Evolutionary conservation across 1,140 invertebrate genomes (phyloP).

Genomic region (Diorhabda carinulata): DNA sequence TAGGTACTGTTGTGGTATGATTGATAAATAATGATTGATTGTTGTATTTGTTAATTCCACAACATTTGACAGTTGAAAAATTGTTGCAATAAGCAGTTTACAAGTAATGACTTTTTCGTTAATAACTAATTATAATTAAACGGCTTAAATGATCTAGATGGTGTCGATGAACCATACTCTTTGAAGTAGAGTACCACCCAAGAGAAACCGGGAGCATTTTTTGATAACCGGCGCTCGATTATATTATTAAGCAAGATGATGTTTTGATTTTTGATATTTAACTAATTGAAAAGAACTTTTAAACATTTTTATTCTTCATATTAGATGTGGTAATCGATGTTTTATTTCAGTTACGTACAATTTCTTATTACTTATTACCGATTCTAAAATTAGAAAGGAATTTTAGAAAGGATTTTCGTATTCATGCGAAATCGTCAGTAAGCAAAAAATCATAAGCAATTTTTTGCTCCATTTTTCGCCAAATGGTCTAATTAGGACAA

Average conservation of each 20-base stretch:
- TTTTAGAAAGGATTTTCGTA: too few species aligned
- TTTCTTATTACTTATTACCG: too few species aligned
- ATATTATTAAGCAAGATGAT: background rate
- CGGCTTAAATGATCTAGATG: constrained; percentile 10
- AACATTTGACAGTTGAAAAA: constrained; percentile 16
- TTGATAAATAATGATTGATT: constrained; percentile 19
- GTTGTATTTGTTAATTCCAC: constrained; percentile 13
- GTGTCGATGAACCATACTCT: constrained; percentile 13
- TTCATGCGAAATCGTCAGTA: too few species aligned
- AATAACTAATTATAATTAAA: constrained; percentile 15
- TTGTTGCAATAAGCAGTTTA: constrained; percentile 8
- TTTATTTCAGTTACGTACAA: too few species aligned
- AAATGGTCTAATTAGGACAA: too few species aligned
- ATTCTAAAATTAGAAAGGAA: too few species aligned
- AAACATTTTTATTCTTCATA: too few species aligned
- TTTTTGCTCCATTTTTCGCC: too few species aligned
- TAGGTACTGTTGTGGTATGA: constrained; percentile 21
- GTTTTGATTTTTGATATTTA: too few species aligned
- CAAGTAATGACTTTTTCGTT: constrained; percentile 15
- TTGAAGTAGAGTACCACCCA: constrained; percentile 13
- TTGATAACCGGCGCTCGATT: constrained; percentile 22
- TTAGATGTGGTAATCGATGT: too few species aligned
- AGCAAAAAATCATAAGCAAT: too few species aligned
- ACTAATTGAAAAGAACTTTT: too few species aligned
- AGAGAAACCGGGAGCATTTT: constrained; percentile 13